A percentile compares a stretch with the other conserved stretches of the same genome.
Evolutionary conservation across 2,113 vertebrate species (phyloP).

Genomic region (Opisthocomus hoazin): DNA sequence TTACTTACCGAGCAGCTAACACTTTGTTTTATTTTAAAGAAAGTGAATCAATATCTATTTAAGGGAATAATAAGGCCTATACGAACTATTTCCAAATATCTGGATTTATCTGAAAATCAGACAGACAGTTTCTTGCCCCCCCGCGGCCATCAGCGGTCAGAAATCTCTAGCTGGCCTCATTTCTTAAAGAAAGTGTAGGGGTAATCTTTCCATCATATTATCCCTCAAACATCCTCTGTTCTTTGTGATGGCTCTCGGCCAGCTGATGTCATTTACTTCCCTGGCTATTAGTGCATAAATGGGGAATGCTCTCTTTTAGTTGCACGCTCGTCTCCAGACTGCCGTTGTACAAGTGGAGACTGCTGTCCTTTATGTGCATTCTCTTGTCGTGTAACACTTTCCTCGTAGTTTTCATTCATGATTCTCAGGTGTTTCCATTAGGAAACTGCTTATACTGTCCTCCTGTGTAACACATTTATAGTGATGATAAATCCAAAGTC

Average conservation of each 20-base stretch:
- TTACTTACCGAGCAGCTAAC: background rate
- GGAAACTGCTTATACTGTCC: background rate
- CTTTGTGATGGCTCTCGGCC: conserved; percentile 2
- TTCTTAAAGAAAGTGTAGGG: conserved; percentile 63
- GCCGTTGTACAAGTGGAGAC: background rate
- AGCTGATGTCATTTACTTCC: conserved; percentile 33
- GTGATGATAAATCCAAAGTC: background rate
- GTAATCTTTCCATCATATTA: conserved; percentile 62
- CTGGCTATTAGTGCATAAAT: background rate
- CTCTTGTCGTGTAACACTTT: background rate
- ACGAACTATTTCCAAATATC: background rate
- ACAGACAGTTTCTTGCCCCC: background rate
- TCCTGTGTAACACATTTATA: background rate
- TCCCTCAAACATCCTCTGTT: conserved; percentile 11
- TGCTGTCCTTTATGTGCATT: background rate
- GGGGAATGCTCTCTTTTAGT: background rate
- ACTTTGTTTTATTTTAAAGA: background rate
- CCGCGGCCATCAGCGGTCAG: background rate
- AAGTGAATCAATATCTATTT: background rate
- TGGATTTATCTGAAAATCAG: background rate
- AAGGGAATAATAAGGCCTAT: background rate
- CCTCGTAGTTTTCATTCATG: fast-evolving
- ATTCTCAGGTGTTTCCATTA: background rate
- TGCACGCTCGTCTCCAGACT: background rate
- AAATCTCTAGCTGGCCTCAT: conserved; percentile 49